Percentiles rank a stretch among this genome's conserved stretches.
Conservation (phyloP, 2,888 invertebrate genomes). For the Neocrepidodera transversa region DNA sequence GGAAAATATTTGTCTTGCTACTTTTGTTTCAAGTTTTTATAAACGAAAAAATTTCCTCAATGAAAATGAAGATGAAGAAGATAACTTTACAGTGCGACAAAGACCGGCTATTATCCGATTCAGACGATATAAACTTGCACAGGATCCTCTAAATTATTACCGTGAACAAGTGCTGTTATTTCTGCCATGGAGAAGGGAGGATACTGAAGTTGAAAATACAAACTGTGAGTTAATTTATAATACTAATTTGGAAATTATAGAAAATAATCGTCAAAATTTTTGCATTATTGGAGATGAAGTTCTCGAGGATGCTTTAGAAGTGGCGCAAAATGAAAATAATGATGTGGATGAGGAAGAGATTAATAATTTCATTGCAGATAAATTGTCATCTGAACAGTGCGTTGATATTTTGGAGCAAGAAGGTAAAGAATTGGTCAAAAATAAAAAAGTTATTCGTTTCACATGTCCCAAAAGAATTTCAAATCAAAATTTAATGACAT, state of each 20-base stretch:
- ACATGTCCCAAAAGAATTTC: neutral
- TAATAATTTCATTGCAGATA: neutral
- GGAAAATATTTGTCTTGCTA: neutral
- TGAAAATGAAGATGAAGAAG: too few species aligned
- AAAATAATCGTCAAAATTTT: neutral
- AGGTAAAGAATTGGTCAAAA: neutral
- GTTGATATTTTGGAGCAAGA: neutral
- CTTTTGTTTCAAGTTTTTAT: neutral
- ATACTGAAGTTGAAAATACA: constrained; percentile 14
- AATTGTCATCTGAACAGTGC: neutral
- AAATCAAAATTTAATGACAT: neutral
- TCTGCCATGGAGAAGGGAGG: constrained; percentile 24
- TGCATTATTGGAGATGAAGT: constrained; percentile 6
- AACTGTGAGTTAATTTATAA: neutral
- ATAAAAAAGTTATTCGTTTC: neutral
- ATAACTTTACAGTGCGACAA: neutral
- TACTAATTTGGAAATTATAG: neutral
- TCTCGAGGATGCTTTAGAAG: constrained; percentile 16
- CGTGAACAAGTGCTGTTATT: constrained; percentile 27
- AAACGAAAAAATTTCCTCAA: neutral
- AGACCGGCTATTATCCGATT: neutral
- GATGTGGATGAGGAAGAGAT: neutral
- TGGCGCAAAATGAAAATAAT: neutral
- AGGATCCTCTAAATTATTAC: constrained; percentile 21
- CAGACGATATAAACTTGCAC: constrained; percentile 6